phyloP scores from a whole-genome alignment of 2,888 invertebrate species.

The Drosophila atroscutellata region DNA sequence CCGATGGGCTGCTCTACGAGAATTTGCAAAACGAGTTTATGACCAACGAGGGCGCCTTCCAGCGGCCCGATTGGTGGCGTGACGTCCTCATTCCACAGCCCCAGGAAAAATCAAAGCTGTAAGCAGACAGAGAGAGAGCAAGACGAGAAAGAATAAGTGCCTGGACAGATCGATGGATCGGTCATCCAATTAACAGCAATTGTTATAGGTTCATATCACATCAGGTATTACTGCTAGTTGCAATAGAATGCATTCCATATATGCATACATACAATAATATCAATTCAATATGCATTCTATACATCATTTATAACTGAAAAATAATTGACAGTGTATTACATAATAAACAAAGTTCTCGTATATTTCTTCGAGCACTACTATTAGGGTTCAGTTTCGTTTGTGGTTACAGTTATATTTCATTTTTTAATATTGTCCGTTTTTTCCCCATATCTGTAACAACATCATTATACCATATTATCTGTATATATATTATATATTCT shows the following conservation, averaged over 20 bases:
- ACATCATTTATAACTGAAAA: background rate
- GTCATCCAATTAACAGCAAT: constrained; percentile 2
- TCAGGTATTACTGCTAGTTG: constrained; percentile 35
- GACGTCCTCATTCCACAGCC: constrained; percentile 85
- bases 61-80: constrained; percentile 91
- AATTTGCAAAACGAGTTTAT: constrained; percentile 90
- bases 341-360: background rate
- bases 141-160: constrained; percentile 52
- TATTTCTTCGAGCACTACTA: background rate
- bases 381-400: constrained; percentile 2
- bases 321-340: background rate
- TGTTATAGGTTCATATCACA: constrained; percentile 42
- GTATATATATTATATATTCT: background rate
- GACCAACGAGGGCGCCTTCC: constrained; percentile 89
- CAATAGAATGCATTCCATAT: constrained; percentile 21
- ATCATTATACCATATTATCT: background rate
- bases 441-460: background rate
- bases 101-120: constrained; percentile 80
- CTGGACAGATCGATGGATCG: constrained; percentile 36
- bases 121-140: background rate
- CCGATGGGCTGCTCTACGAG: constrained; percentile 90
- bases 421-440: background rate
- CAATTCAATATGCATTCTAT: background rate
- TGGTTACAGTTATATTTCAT: background rate
- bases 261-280: background rate